Percentiles rank a stretch among this genome's conserved stretches.
Conservation (phyloP, 2,888 invertebrate genomes). For the Melieria omissa region DNA sequence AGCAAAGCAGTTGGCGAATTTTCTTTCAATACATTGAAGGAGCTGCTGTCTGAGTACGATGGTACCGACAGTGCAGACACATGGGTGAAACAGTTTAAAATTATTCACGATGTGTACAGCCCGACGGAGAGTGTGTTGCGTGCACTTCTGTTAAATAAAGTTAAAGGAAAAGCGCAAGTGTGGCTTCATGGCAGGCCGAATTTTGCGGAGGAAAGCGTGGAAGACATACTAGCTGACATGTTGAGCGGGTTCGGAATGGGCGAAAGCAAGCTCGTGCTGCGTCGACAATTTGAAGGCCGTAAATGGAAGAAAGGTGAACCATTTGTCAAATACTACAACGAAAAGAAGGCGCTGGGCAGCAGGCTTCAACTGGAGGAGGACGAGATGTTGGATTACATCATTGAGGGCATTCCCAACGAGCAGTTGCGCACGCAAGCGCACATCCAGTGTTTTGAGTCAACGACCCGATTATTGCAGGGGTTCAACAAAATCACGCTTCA, state of each 20-base stretch:
- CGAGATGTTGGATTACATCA: constrained; percentile 4
- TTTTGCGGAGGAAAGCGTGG: no score
- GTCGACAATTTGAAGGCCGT: no score
- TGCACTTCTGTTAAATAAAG: constrained; percentile 29
- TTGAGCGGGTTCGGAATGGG: no score
- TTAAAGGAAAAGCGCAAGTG: constrained; percentile 31
- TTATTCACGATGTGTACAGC: background rate
- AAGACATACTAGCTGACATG: no score
- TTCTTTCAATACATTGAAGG: no score
- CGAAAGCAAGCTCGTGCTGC: no score
- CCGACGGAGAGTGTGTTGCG: no score
- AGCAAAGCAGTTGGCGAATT: no score
- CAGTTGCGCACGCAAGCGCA: background rate
- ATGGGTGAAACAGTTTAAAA: constrained; percentile 13
- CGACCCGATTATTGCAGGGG: constrained; percentile 11
- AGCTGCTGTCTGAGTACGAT: no score
- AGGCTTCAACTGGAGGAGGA: constrained; percentile 21
- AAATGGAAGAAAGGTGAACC: no score
- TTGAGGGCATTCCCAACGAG: constrained; percentile 10
- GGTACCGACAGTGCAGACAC: no score
- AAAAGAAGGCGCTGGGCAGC: constrained; percentile 3
- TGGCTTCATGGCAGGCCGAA: constrained; percentile 32
- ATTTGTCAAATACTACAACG: constrained; percentile 10
- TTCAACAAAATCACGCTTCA: constrained; percentile 5
- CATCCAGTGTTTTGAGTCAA: constrained; percentile 13